These are phyloP conservation scores for Enteromius treurensis DNA, from an alignment of 2,797 vertebrate genomes.

Conservation along the genomic window DNA sequence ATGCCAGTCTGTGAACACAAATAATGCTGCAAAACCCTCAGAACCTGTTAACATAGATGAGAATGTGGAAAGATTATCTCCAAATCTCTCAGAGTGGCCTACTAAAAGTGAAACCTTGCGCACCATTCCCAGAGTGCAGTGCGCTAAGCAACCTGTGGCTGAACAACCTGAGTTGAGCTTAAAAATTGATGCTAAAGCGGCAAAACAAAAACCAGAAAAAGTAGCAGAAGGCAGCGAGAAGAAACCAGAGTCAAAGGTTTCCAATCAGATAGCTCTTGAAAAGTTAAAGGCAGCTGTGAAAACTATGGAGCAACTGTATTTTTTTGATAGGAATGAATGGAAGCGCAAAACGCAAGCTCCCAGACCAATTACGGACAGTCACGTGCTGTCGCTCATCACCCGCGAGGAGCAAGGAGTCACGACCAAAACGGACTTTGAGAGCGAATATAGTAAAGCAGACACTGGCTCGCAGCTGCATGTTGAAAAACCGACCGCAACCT, in stretches of 20 bases:
- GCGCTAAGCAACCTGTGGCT: constrained; percentile 76
- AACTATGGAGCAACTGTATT: constrained; percentile 97
- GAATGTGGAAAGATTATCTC: constrained; percentile 59
- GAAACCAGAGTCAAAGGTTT: constrained; percentile 71
- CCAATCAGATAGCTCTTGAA: constrained; percentile 87
- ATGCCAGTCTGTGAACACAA: constrained; percentile 88
- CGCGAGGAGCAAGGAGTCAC: constrained; percentile 74
- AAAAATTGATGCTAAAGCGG: constrained; percentile 78
- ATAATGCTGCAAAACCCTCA: constrained; percentile 61
- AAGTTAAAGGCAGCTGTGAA: constrained; percentile 94
- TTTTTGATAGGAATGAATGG: constrained; percentile 92
- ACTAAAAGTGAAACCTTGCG: constrained; percentile 76
- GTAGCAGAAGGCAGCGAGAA: constrained; percentile 71
- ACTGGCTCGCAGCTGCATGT: constrained; percentile 63
- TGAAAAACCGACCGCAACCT: constrained; percentile 64
- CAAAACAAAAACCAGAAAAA: constrained; percentile 80
- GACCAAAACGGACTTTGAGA: constrained; percentile 47
- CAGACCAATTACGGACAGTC: constrained; percentile 84
- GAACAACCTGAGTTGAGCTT: constrained; percentile 75
- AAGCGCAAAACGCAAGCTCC: constrained; percentile 88
- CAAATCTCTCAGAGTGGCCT: constrained; percentile 74
- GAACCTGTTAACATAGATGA: constrained; percentile 49
- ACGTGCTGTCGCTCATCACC: constrained; percentile 88
- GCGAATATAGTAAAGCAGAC: constrained; percentile 56
- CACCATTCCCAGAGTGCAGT: constrained; percentile 75